These are phyloP conservation scores for Scortum barcoo DNA, from an alignment of 2,113 vertebrate genomes.

Conservation along the genomic window DNA sequence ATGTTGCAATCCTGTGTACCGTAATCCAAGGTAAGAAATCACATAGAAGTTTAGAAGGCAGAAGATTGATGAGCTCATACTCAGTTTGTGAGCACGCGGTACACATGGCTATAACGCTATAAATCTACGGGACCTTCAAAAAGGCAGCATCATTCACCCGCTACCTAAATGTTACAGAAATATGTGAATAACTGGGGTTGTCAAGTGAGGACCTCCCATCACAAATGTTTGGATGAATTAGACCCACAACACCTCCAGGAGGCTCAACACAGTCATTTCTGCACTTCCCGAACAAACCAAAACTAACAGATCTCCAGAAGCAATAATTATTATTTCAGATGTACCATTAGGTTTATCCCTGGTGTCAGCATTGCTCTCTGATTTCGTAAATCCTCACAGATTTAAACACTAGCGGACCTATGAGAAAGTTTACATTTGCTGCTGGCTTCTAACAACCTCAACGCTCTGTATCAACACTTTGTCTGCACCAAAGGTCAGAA, in stretches of 20 bases:
- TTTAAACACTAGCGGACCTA: background rate
- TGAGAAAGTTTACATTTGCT: background rate
- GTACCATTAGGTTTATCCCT: background rate
- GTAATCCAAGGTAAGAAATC: slow-evolving; percentile 39
- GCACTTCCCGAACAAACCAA: background rate
- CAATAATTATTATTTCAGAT: background rate
- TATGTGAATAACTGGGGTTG: slow-evolving; percentile 23
- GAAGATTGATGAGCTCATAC: slow-evolving; percentile 43
- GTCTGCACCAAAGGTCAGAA: background rate
- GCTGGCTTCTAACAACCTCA: background rate
- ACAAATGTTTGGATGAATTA: slow-evolving; percentile 18
- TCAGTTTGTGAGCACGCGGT: slow-evolving; percentile 32
- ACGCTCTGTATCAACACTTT: background rate
- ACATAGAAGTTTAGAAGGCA: slow-evolving; percentile 10
- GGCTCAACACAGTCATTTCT: background rate
- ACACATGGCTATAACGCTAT: slow-evolving; percentile 28
- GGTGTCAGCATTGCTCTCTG: slow-evolving; percentile 2
- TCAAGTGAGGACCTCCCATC: slow-evolving; percentile 12
- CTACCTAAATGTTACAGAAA: slow-evolving; percentile 26
- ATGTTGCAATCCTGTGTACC: slow-evolving; percentile 19
- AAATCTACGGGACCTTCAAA: slow-evolving; percentile 54
- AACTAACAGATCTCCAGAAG: background rate
- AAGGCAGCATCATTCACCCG: slow-evolving; percentile 20
- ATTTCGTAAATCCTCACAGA: background rate
- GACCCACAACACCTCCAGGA: background rate